Percentiles rank a stretch among this genome's conserved stretches.
Conservation (phyloP, 2,888 invertebrate genomes). For the Hydroisotoma schaefferi region DNA sequence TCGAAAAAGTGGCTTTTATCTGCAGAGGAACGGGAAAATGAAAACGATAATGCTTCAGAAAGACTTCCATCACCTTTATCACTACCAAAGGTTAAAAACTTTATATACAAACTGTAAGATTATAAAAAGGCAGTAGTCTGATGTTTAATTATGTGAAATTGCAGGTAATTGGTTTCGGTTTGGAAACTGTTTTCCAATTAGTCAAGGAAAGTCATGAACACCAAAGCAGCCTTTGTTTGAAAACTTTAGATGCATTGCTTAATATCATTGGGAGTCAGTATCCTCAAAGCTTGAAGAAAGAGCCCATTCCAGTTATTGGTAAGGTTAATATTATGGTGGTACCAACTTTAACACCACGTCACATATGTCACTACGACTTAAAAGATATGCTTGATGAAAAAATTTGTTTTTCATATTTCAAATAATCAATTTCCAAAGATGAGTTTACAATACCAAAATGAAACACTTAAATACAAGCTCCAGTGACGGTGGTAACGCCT, state of each 20-base stretch:
- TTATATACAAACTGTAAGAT: conserved; percentile 1
- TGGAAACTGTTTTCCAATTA: conserved; percentile 83
- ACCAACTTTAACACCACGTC: neutral
- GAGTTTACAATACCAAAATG: too few relatives aligned
- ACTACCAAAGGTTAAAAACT: conserved; percentile 40
- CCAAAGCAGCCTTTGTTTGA: conserved; percentile 81
- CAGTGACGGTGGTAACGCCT: too few relatives aligned
- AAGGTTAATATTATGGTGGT: conserved; percentile 39
- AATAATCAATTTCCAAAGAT: too few relatives aligned
- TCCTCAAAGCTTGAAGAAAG: conserved; percentile 78
- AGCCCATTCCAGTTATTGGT: conserved; percentile 72
- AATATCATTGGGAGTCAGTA: conserved; percentile 86
- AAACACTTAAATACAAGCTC: too few relatives aligned
- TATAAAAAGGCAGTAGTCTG: too few relatives aligned
- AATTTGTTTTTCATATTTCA: too few relatives aligned
- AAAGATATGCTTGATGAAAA: too few relatives aligned
- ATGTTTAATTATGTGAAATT: too few relatives aligned
- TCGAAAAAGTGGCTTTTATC: conserved; percentile 47
- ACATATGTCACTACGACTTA: too few relatives aligned
- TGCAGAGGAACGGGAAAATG: conserved; percentile 40
- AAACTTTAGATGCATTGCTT: conserved; percentile 79
- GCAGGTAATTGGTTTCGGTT: conserved; percentile 73
- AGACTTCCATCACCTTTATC: conserved; percentile 42
- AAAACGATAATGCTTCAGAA: conserved; percentile 45
- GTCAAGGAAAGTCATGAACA: conserved; percentile 79